Conservation (phyloP, 2,888 invertebrate genomes). For the Euplexia lucipara region DNA sequence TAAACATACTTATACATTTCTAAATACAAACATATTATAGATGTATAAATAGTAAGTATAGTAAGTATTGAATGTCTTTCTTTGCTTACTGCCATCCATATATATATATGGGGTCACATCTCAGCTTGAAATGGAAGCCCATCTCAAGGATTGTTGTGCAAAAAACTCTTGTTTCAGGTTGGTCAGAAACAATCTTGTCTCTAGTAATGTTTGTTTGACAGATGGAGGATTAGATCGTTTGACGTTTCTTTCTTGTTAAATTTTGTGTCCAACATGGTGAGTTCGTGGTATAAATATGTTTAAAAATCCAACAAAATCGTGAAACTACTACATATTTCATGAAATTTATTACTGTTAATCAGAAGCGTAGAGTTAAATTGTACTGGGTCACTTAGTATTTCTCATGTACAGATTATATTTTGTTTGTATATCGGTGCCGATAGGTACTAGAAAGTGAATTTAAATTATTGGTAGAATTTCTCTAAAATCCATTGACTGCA, state of each 20-base stretch:
- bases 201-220: conserved; percentile 16
- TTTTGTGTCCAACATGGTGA: conserved; percentile 88
- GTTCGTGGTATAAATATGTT: conserved; percentile 68
- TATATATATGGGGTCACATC: too few species aligned
- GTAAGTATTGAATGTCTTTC: too few species aligned
- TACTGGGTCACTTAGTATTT: conserved; percentile 44
- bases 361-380: background rate
- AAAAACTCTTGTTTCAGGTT: conserved; percentile 15
- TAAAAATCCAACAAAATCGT: conserved; percentile 80
- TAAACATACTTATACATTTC: too few species aligned
- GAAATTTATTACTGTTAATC: background rate
- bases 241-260: conserved; percentile 81
- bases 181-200: background rate
- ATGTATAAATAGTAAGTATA: too few species aligned
- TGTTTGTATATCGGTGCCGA: conserved; percentile 25
- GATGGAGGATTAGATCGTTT: background rate
- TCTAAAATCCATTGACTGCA: too few species aligned
- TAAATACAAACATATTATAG: too few species aligned
- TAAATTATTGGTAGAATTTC: too few species aligned
- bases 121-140: too few species aligned
- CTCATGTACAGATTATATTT: background rate
- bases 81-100: too few species aligned
- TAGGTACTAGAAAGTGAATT: conserved; percentile 21
- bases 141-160: too few species aligned
- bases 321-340: conserved; percentile 34